Evolutionary conservation across 2,888 invertebrate genomes (phyloP), one percentile per base, ranked within the genome.

Genomic region (Notodonta dromedarius): DNA sequence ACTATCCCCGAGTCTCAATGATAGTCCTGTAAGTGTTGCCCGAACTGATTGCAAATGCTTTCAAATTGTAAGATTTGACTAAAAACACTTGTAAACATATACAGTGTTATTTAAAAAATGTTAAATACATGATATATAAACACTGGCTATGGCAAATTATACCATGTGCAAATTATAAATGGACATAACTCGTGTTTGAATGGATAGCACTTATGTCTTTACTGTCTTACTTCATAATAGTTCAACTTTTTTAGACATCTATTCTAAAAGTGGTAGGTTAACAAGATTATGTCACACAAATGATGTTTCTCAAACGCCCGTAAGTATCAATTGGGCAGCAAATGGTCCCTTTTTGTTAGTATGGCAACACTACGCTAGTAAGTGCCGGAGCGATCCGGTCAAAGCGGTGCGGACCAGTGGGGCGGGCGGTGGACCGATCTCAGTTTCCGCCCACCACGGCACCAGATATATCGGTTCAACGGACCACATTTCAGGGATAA

Each of bases 371-470:
- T 32, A 13, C 13, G 32, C 80, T 80, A 76, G 79, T 70, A 69
- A 71, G 63, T 74, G 82, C 84, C 86, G 80, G 86, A 80, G 77
- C 76, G 74, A 83, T 78, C 87, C 79, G 75, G 84, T 79, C 72
- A 64, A 80, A 74, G 79, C 86, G 77, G 84, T 79, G 69, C 66
- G 73, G 76, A 76, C 85, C 82, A 77, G 82, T 79, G 67, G 64
- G 65, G 71, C 74, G 70, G 74, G 59, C 65, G 66, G 74, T 70
- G 75, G 66, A 63, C 74, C 71, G 76, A 68, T 67, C 79, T 72
- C 73, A 72, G 79, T 83, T 83, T 90, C 88, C 89, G 86, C 78
- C 84, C 78, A 71, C 79, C 72, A 76, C 74, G 69, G 67, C 70
- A 78, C 71, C 68, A 67, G 69, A 70, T 69, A 71, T 58, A 74